A percentile compares a stretch with the other conserved stretches of the same genome.
Conservation (phyloP, 1,140 invertebrate genomes). For the Hypothenemus hampei region DNA sequence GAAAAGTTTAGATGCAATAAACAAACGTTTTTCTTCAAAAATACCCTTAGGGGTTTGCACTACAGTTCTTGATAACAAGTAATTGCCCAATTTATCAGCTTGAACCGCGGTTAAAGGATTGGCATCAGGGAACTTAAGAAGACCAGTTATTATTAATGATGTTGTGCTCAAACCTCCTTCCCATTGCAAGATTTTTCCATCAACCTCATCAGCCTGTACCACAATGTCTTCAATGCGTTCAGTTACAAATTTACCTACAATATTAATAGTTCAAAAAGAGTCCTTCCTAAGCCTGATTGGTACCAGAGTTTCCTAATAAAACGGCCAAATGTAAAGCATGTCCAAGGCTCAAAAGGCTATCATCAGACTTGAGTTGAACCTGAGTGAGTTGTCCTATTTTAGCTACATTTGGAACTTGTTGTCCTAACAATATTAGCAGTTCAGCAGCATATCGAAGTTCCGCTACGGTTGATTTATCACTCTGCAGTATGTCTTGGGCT, state of each 20-base stretch:
- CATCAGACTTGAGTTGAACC: slow-evolving; percentile 40
- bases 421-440: slow-evolving; percentile 33
- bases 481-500: slow-evolving; percentile 33
- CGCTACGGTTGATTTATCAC: slow-evolving; percentile 31
- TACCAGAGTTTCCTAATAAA: slow-evolving; percentile 55
- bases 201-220: slow-evolving; percentile 92
- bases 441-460: slow-evolving; percentile 41
- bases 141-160: slow-evolving; percentile 67
- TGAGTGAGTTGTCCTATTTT: slow-evolving; percentile 40
- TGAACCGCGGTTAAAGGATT: slow-evolving; percentile 69
- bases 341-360: slow-evolving; percentile 61
- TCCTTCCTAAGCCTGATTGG: too few relatives aligned
- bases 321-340: slow-evolving; percentile 79
- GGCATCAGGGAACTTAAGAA: slow-evolving; percentile 72
- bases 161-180: slow-evolving; percentile 72
- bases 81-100: slow-evolving; percentile 85
- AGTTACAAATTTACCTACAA: slow-evolving; percentile 58
- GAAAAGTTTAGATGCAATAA: neutral
- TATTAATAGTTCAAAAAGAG: too few relatives aligned
- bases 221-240: slow-evolving; percentile 85
- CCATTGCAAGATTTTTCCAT: slow-evolving; percentile 83
- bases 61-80: slow-evolving; percentile 83
- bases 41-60: slow-evolving; percentile 74
- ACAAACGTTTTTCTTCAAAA: neutral
- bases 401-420: slow-evolving; percentile 32